phyloP scores from a whole-genome alignment of 1,140 invertebrate genomes.

The Panulirus ornatus region DNA sequence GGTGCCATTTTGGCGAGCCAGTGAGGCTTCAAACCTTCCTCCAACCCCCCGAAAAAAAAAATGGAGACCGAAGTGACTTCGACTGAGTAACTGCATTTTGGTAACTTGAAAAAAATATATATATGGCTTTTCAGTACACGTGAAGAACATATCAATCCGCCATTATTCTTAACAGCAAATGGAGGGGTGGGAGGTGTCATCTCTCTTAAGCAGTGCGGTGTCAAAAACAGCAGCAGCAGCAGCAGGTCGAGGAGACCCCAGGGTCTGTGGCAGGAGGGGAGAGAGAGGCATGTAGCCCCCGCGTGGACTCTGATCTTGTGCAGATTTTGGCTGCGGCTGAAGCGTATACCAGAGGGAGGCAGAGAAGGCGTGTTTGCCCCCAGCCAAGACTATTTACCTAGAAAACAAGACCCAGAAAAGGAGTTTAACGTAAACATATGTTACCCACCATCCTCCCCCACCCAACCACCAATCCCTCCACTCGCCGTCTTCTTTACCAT shows the following conservation, averaged over 20 bases:
- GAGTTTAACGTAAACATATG: constrained; percentile 66
- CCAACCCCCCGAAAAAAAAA: no score
- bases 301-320: neutral
- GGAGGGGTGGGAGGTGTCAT: no score
- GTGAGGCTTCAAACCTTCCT: neutral
- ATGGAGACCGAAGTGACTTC: neutral
- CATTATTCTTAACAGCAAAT: no score
- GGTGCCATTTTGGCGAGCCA: constrained; percentile 5
- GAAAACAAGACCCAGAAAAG: constrained; percentile 61
- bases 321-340: neutral
- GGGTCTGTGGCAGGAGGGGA: no score
- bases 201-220: no score
- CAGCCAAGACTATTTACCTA: constrained; percentile 46
- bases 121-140: no score
- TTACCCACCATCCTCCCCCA: neutral
- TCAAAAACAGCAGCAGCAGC: no score
- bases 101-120: no score
- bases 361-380: constrained; percentile 39
- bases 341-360: neutral
- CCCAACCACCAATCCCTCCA: constrained; percentile 14
- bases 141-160: no score
- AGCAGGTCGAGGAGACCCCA: no score
- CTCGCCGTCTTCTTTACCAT: constrained; percentile 34
- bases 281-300: no score
- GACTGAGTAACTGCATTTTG: no score